phyloP scores from a whole-genome alignment of 1,140 invertebrate genomes.

The Aphelinus certus region DNA sequence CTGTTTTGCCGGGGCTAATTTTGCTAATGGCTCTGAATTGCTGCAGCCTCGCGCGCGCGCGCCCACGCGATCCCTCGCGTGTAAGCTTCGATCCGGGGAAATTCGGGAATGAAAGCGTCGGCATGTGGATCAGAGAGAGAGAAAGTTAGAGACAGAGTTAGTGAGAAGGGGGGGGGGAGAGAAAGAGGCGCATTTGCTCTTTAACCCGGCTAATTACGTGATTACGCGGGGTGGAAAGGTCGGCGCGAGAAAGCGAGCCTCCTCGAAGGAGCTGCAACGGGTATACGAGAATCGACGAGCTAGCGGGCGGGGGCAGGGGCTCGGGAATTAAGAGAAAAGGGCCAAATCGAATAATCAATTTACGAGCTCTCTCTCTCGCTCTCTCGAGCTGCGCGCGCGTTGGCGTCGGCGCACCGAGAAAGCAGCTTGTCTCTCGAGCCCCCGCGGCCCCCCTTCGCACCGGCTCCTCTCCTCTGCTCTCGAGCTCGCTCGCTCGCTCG shows the following conservation, averaged over 20 bases:
- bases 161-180: too few relatives aligned
- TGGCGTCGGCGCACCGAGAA: background rate
- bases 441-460: too few relatives aligned
- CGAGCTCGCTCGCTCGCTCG: too few relatives aligned
- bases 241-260: background rate
- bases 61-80: background rate
- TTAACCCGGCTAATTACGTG: conserved; percentile 59
- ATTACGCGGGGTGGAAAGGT: conserved; percentile 43
- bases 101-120: conserved; percentile 60
- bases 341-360: conserved; percentile 39
- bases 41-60: conserved; percentile 8
- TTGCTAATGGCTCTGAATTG: conserved; percentile 45
- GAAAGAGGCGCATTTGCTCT: conserved; percentile 34
- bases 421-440: background rate
- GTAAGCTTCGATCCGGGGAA: conserved; percentile 43
- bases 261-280: background rate
- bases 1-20: conserved; percentile 39
- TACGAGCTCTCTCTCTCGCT: conserved; percentile 10
- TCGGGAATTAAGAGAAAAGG: conserved; percentile 31
- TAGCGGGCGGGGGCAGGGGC: background rate
- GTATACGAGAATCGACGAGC: conserved; percentile 33
- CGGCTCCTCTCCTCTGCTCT: too few relatives aligned
- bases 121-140: conserved; percentile 9
- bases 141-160: too few relatives aligned
- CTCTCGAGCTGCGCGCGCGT: background rate